Percentiles rank a stretch among this genome's conserved stretches.
These are phyloP conservation scores for Anguilla pacifica DNA, from an alignment of 2,797 vertebrate genomes.

Conservation along the genomic window DNA sequence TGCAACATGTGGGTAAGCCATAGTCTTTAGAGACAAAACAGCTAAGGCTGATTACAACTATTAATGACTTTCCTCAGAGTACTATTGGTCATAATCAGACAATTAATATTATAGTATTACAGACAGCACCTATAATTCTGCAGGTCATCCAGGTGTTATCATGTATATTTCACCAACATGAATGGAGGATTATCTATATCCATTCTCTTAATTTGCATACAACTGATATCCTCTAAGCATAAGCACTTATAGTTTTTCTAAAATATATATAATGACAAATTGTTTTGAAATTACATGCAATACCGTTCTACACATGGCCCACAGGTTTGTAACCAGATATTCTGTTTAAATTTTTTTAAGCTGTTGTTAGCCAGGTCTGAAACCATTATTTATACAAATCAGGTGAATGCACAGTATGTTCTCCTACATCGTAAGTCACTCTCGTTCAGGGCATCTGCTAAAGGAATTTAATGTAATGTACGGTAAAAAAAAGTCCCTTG, in stretches of 20 bases:
- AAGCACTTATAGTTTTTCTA: background rate
- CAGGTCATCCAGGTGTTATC: background rate
- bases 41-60: background rate
- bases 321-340: background rate
- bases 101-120: background rate
- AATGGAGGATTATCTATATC: background rate
- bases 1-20: background rate
- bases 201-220: background rate
- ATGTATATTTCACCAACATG: background rate
- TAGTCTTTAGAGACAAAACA: background rate
- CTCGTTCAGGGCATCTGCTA: no score
- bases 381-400: no score
- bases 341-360: background rate
- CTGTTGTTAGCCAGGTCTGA: no score
- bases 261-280: no score
- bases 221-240: background rate
- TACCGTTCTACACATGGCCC: background rate
- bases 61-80: background rate
- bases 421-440: no score
- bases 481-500: background rate
- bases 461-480: no score
- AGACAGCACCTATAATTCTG: background rate
- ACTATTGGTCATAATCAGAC: slow-evolving; percentile 14
- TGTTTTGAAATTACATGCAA: background rate
- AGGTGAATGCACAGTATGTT: no score